phyloP scores from a whole-genome alignment of 2,113 vertebrate species.

The Takifugu flavidus region DNA sequence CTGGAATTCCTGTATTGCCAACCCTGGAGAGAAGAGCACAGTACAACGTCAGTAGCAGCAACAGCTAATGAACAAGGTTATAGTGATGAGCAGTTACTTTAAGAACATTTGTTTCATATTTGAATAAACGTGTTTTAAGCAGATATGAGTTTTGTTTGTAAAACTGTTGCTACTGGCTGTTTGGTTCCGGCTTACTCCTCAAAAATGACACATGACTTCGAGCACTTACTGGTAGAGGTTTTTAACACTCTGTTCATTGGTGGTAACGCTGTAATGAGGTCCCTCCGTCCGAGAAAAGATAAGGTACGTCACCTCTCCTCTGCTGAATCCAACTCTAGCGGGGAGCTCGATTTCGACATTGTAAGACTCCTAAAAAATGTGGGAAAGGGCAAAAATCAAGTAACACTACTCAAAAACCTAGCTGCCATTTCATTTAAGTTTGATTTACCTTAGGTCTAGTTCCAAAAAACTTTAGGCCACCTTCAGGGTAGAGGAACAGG shows the following conservation, averaged over 20 bases:
- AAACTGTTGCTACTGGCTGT: too few relatives aligned
- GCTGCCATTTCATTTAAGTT: background rate
- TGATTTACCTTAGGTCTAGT: slow-evolving; percentile 79
- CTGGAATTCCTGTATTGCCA: slow-evolving; percentile 83
- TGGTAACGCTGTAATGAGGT: slow-evolving; percentile 83
- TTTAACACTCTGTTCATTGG: slow-evolving; percentile 80
- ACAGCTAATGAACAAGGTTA: background rate
- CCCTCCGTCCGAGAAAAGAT: slow-evolving; percentile 76
- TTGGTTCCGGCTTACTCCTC: too few relatives aligned
- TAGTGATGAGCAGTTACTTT: too few relatives aligned
- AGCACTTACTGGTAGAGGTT: slow-evolving; percentile 84
- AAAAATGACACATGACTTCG: too few relatives aligned
- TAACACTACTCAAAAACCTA: background rate
- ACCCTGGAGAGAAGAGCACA: slow-evolving; percentile 66
- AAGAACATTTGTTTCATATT: too few relatives aligned
- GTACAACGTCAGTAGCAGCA: background rate
- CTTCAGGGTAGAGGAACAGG: slow-evolving; percentile 88
- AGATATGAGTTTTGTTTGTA: too few relatives aligned
- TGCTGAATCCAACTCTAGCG: slow-evolving; percentile 90
- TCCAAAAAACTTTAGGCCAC: slow-evolving; percentile 88
- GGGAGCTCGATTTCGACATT: slow-evolving; percentile 89
- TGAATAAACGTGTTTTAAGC: too few relatives aligned
- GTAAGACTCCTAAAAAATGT: slow-evolving; percentile 76
- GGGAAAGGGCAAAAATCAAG: background rate
- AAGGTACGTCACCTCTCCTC: slow-evolving; percentile 76